Evolutionary conservation across 2,797 vertebrate genomes (phyloP), one percentile per base, ranked within the genome.

Genomic region (Hemibagrus guttatus): DNA sequence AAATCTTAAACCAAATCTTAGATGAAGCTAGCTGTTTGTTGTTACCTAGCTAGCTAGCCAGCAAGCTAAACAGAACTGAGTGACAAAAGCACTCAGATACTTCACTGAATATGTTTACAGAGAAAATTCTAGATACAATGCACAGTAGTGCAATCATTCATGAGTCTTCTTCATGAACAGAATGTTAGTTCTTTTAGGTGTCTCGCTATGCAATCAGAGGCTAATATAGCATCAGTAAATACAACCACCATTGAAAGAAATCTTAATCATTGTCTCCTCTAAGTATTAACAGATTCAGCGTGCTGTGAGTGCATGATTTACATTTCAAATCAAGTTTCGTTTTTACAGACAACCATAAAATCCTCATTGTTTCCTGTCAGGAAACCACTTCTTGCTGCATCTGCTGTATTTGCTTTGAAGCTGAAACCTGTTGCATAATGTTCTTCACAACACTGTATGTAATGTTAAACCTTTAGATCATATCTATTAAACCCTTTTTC

Each of bases 281-380:
- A 16, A 2, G 1, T 81, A 39, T 28, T 42, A 63, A 0, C 23
- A 49, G 14, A 23, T 49, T 12, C 16, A 49, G 14, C 0, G 23
- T 6, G 11, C 11, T 14, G 21, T 21, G 16, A 4, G 13, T 35
- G 31, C 49, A n/a, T 54, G n/a, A 0, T 49, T 6, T 59, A 35
- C 9, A 31, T 78, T 54, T 58, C 6, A 61, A 80, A 14, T 61
- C 23, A 6, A 49, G 80, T 66, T 82, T 82, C 63, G 52, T 2
- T 82, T 68, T 68, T 21, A 63, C 58, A 63, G 26, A 21, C 58
- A 4, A 26, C 3, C 52, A 14, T 42, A n/a, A 66, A 66, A 28
- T 82, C 61, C 42, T 82, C 42, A 52, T 5, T 12, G 11, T 23
- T 82, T 82, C 42, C 80, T 31, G 26, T 66, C 80, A 82, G 61